Conservation (phyloP, 2,888 invertebrate species). For the Oscheius sp. region DNA sequence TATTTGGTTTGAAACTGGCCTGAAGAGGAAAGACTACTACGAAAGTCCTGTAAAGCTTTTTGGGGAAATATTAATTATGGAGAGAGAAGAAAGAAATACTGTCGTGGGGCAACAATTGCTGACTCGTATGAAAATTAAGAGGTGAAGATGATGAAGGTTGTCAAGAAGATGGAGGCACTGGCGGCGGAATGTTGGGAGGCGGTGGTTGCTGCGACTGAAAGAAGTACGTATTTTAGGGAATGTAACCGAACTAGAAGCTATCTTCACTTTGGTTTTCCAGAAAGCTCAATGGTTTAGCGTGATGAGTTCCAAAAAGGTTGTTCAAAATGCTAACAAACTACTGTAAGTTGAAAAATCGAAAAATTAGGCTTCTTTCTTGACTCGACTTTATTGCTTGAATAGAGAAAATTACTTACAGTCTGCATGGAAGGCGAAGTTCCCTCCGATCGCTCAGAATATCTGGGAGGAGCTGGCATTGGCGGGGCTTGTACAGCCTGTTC, state of each 20-base stretch:
- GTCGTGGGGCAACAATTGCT: constrained; percentile 7
- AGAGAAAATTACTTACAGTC: neutral
- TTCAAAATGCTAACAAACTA: too few relatives aligned
- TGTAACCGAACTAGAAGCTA: too few relatives aligned
- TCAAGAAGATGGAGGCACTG: neutral
- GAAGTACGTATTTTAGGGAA: too few relatives aligned
- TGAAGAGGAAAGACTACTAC: neutral
- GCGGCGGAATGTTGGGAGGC: neutral
- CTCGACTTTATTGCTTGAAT: too few relatives aligned
- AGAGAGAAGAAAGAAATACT: constrained; percentile 14
- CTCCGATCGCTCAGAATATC: constrained; percentile 38
- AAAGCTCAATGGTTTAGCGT: too few relatives aligned
- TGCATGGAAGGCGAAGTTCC: neutral
- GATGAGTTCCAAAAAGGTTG: too few relatives aligned
- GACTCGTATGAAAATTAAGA: constrained; percentile 22
- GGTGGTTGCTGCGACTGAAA: constrained; percentile 11
- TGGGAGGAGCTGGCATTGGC: constrained; percentile 44
- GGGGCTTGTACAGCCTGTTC: constrained; percentile 58
- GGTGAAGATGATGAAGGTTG: neutral
- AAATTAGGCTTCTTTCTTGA: too few relatives aligned
- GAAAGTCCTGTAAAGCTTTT: constrained; percentile 8
- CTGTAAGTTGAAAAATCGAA: too few relatives aligned
- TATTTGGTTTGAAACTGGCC: neutral
- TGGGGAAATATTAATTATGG: neutral
- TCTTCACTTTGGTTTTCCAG: too few relatives aligned